These are phyloP conservation scores for Dolichomitus sp. DNA, from an alignment of 2,888 invertebrate species.

Conservation along the genomic window DNA sequence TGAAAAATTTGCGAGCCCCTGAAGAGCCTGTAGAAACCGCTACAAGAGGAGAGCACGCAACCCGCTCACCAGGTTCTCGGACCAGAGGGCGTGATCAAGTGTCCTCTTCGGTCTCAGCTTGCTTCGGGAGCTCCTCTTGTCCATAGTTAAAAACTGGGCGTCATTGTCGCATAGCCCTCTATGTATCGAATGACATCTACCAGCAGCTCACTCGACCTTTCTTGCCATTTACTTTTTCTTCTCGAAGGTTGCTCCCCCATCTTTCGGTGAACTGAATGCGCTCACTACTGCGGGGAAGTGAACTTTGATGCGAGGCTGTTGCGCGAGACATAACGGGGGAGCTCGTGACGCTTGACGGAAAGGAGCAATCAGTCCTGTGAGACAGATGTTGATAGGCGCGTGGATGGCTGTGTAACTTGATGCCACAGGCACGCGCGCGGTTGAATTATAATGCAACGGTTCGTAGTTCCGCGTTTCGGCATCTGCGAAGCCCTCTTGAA, in stretches of 20 bases:
- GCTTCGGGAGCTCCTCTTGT: background rate
- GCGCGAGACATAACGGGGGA: background rate
- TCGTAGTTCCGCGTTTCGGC: conserved; percentile 11
- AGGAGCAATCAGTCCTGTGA: conserved; percentile 33
- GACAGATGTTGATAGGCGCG: conserved; percentile 33
- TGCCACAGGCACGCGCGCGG: conserved; percentile 17
- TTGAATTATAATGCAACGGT: background rate
- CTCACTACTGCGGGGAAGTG: conserved; percentile 27
- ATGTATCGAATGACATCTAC: conserved; percentile 49
- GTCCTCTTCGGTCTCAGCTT: conserved; percentile 35
- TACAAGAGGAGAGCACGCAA: background rate
- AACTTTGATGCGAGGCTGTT: conserved; percentile 28
- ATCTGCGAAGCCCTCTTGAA: conserved; percentile 8
- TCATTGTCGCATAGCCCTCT: conserved; percentile 33
- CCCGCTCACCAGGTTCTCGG: conserved; percentile 6
- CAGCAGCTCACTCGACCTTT: conserved; percentile 41
- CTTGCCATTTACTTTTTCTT: background rate
- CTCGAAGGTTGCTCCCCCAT: background rate
- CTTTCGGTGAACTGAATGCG: conserved; percentile 20
- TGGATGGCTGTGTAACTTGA: conserved; percentile 12
- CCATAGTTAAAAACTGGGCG: conserved; percentile 9
- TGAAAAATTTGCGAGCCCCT: conserved; percentile 5
- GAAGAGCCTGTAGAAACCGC: background rate
- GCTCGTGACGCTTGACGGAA: conserved; percentile 19
- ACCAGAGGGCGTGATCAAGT: conserved; percentile 46